A percentile compares a stretch with the other conserved stretches of the same genome.
These are phyloP conservation scores for Ifrita kowaldi DNA, from an alignment of 2,113 vertebrate species.

Conservation along the genomic window DNA sequence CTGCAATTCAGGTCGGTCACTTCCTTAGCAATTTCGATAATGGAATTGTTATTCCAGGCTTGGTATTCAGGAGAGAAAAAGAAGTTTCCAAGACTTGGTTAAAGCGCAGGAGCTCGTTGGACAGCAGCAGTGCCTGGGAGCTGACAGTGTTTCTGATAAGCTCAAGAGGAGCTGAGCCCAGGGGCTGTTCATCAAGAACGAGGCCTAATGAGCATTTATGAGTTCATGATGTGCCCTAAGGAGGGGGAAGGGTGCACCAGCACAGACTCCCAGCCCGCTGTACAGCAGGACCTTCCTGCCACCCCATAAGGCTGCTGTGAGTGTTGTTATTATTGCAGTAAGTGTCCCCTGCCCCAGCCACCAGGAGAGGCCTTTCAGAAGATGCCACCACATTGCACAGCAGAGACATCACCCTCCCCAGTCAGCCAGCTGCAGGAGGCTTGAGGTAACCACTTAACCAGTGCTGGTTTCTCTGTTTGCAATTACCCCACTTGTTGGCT, in stretches of 20 bases:
- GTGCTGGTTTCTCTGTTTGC: background rate
- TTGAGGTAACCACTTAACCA: background rate
- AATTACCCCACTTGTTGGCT: slow-evolving; percentile 11
- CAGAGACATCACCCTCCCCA: background rate
- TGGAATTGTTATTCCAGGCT: background rate
- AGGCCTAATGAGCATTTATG: background rate
- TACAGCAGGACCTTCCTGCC: background rate
- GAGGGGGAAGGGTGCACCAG: background rate
- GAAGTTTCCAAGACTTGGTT: background rate
- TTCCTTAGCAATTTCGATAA: background rate
- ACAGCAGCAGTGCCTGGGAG: background rate
- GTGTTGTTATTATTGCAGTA: background rate
- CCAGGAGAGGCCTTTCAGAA: background rate
- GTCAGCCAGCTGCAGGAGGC: background rate
- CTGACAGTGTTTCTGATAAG: background rate
- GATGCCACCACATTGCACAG: background rate
- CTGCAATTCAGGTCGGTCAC: too few relatives aligned
- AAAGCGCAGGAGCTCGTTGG: background rate
- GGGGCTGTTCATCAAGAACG: background rate
- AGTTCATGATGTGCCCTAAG: background rate
- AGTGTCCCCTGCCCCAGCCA: background rate
- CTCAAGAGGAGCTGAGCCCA: background rate
- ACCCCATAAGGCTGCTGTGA: rapidly evolving
- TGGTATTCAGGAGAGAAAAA: background rate
- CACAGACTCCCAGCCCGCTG: background rate